Percentiles rank a stretch among this genome's conserved stretches.
phyloP scores from a whole-genome alignment of 1,140 invertebrate species.

The Acromyrmex charruanus region DNA sequence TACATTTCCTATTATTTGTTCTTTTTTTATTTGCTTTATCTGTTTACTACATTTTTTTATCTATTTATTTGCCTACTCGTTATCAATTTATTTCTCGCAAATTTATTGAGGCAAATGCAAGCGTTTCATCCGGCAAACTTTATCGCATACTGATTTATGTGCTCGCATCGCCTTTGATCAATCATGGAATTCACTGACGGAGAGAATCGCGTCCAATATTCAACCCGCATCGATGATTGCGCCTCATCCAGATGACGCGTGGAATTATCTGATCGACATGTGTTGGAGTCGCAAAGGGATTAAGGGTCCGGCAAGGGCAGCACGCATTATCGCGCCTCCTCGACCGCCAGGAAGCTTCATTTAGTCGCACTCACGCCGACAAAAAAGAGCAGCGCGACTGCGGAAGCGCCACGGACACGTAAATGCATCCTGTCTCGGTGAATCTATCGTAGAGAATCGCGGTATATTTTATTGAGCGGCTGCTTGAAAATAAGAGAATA shows the following conservation, averaged over 20 bases:
- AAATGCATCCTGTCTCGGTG: constrained; percentile 3
- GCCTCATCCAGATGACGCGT: constrained; percentile 58
- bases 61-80: constrained; percentile 4
- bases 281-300: constrained; percentile 64
- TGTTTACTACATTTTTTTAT: constrained; percentile 10
- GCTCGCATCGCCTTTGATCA: constrained; percentile 46
- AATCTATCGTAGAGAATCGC: not conserved
- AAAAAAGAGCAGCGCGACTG: constrained; percentile 72
- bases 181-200: constrained; percentile 41
- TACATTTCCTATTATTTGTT: constrained; percentile 16
- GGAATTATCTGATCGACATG: constrained; percentile 61
- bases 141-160: constrained; percentile 47
- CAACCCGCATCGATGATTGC: constrained; percentile 67
- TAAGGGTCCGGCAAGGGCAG: constrained; percentile 49
- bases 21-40: not conserved
- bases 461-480: constrained; percentile 12
- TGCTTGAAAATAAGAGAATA: not conserved
- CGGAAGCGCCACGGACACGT: constrained; percentile 40
- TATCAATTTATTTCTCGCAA: not conserved
- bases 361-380: constrained; percentile 70
- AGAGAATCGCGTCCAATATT: constrained; percentile 35
- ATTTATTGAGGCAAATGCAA: constrained; percentile 14
- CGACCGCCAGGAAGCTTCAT: constrained; percentile 74
- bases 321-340: constrained; percentile 68
- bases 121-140: constrained; percentile 8